Evolutionary conservation across 2,113 vertebrate species (phyloP), one percentile per base, ranked within the genome.

Genomic region (Rousettus leschenaultii): DNA sequence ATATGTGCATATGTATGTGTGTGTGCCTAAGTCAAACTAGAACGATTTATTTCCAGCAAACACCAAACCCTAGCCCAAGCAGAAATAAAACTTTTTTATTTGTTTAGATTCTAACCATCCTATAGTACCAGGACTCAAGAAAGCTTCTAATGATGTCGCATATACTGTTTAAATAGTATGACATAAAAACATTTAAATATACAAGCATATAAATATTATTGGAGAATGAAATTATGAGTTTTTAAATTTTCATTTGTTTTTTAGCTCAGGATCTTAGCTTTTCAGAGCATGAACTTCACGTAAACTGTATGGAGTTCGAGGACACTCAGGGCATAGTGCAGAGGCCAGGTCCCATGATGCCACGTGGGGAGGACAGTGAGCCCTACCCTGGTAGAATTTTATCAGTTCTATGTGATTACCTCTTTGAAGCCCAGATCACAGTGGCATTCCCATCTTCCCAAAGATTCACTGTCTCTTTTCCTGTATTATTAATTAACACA

Each of bases 1-100:
- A 40, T 53, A 90, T 43, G 33, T 26, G 18, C 59, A 63, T 55
- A 15, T 57, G 3, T 22, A 3, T 51, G 2, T 38, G 9, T 45
- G 5, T 19, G 7, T 65, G 22, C 63, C 24, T 79, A 57, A 43
- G 9, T 61, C 38, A 95, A 83, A 89, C 15, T 33, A 78, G 5
- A 87, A 14, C 26, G 22, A 88, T 43, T 68, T 45, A 86, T 63
- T 94, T 75, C 73, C 38, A 90, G 55, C 89, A 90, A 93, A 89
- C 55, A 24, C 48, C 24, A 96, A 96, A 89, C 18, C 28, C 40
- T 55, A 68, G 6, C 26, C 24, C 90, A 93, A 18, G 3, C 45
- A 57, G n/a, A 33, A 43, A 13, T 38, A 71, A 71, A 53, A 22
- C 8, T 80, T 71, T 77, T 43, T 51, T 51, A 48, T 53, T 68